Percentiles rank a stretch among this genome's conserved stretches.
Conservation (phyloP, 2,113 vertebrate species). For the Lophotis ruficrista region DNA sequence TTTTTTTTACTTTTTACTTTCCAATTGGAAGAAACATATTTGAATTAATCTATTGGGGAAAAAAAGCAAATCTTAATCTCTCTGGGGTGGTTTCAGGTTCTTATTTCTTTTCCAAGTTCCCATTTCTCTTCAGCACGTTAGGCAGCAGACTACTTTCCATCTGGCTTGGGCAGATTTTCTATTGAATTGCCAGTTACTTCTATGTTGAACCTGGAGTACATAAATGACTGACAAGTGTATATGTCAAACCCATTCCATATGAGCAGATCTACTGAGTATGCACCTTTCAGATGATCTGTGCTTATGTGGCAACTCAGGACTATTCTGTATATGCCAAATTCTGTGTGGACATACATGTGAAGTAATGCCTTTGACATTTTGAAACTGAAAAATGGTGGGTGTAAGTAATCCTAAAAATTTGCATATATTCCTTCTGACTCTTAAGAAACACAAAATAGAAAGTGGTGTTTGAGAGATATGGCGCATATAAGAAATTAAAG, state of each 20-base stretch:
- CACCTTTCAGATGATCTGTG: neutral
- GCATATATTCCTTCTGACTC: neutral
- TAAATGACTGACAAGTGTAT: neutral
- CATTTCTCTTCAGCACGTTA: neutral
- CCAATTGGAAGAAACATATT: neutral
- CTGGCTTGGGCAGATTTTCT: neutral
- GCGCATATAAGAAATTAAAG: neutral
- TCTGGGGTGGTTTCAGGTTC: neutral
- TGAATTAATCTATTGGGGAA: neutral
- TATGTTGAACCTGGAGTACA: neutral
- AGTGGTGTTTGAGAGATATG: neutral
- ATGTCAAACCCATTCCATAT: neutral
- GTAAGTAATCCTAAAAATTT: neutral
- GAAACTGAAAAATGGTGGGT: neutral
- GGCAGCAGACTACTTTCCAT: neutral
- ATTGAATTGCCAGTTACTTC: neutral
- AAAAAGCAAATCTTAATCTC: neutral
- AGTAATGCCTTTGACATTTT: conserved; percentile 13
- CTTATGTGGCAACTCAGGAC: neutral
- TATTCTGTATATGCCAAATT: neutral
- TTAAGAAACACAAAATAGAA: neutral
- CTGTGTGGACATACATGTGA: neutral
- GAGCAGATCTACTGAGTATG: neutral
- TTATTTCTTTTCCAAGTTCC: neutral
- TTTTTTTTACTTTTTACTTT: neutral